Percentiles rank a stretch among this genome's conserved stretches.
Evolutionary conservation across 2,888 invertebrate genomes (phyloP).

Genomic region (Galeruca laticollis): DNA sequence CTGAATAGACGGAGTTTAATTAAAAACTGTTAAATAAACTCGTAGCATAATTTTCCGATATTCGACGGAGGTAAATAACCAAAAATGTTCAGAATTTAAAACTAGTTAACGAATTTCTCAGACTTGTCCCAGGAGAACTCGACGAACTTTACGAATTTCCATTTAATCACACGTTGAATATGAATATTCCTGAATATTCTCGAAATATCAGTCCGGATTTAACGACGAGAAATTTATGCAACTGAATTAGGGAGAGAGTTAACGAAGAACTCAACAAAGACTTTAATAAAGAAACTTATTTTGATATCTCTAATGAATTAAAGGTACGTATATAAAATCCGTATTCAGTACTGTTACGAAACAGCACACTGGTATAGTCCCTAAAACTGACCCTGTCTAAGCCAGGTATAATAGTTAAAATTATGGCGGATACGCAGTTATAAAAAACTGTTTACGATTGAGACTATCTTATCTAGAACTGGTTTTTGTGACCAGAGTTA

Average conservation of each 20-base stretch:
- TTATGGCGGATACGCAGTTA: too few relatives aligned
- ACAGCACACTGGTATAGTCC: too few relatives aligned
- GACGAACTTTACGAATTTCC: conserved; percentile 29
- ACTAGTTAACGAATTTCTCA: conserved; percentile 6
- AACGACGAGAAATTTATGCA: conserved; percentile 10
- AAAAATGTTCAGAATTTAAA: background rate
- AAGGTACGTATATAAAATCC: background rate
- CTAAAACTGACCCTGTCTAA: too few relatives aligned
- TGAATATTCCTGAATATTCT: conserved; percentile 23
- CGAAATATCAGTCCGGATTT: conserved; percentile 1
- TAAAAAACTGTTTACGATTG: too few relatives aligned
- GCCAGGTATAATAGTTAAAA: too few relatives aligned
- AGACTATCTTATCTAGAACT: too few relatives aligned
- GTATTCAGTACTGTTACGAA: too few relatives aligned
- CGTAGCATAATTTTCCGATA: background rate
- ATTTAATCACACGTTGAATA: conserved; percentile 31
- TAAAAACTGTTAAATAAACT: background rate
- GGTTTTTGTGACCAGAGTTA: too few relatives aligned
- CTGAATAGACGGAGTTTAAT: background rate
- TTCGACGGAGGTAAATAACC: background rate
- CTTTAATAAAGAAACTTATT: conserved; percentile 6
- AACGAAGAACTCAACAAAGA: background rate
- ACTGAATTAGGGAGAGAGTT: background rate
- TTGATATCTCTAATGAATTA: background rate
- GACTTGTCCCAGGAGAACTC: conserved; percentile 13